phyloP scores from a whole-genome alignment of 2,797 vertebrate species.

The Paedocypris micromegethes region DNA sequence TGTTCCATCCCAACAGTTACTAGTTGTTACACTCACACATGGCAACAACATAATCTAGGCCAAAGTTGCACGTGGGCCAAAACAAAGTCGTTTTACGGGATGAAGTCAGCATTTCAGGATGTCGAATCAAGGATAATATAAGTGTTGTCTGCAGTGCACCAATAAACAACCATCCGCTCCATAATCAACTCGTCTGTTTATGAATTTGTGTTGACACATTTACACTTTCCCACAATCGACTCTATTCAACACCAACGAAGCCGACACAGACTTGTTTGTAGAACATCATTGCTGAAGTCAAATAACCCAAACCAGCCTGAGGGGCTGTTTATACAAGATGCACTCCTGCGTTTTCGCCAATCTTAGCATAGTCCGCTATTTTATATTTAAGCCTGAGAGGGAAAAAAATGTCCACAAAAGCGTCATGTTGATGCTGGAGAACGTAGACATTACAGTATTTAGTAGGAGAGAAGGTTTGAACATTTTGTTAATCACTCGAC shows the following conservation, averaged over 20 bases:
- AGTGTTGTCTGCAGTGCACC: slow-evolving; percentile 12
- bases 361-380: too few relatives aligned
- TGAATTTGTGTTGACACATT: slow-evolving; percentile 30
- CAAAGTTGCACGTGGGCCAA: slow-evolving; percentile 38
- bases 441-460: too few relatives aligned
- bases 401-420: too few relatives aligned
- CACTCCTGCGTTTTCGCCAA: too few relatives aligned
- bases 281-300: slow-evolving; percentile 10
- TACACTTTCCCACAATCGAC: slow-evolving; percentile 2
- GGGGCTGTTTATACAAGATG: not conserved
- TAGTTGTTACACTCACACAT: slow-evolving; percentile 48
- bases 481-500: too few relatives aligned
- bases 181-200: slow-evolving; percentile 30
- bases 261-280: slow-evolving; percentile 4
- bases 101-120: slow-evolving; percentile 30
- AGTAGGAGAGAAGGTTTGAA: too few relatives aligned
- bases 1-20: slow-evolving; percentile 45
- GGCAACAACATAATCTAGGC: slow-evolving; percentile 54
- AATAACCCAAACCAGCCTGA: slow-evolving; percentile 1
- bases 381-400: too few relatives aligned
- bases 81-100: slow-evolving; percentile 15
- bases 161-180: slow-evolving; percentile 26
- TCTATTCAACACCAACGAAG: slow-evolving; percentile 11
- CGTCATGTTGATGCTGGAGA: too few relatives aligned
- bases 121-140: slow-evolving; percentile 21